A percentile compares a stretch with the other conserved stretches of the same genome.
Evolutionary conservation across 2,888 invertebrate species (phyloP).

Genomic region (Aspidapion aeneum): DNA sequence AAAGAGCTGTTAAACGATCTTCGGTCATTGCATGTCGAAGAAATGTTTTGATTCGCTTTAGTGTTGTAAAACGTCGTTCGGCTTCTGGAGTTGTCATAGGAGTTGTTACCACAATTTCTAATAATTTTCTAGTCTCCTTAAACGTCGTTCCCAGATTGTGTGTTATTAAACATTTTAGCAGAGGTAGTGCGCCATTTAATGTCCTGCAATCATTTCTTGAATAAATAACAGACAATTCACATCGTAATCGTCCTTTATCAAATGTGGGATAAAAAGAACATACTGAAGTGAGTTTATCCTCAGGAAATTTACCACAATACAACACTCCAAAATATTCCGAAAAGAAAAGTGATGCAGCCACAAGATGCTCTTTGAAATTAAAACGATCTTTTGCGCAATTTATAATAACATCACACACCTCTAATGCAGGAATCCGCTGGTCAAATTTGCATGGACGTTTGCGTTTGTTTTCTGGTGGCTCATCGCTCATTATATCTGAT

Average conservation of each 20-base stretch:
- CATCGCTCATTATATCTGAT: conserved; percentile 4
- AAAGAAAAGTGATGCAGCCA: conserved; percentile 29
- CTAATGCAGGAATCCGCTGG: conserved; percentile 6
- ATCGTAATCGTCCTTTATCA: conserved; percentile 27
- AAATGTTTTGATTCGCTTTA: background rate
- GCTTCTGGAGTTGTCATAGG: conserved; percentile 31
- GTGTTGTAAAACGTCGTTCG: conserved; percentile 28
- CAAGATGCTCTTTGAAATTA: conserved; percentile 29
- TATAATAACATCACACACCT: conserved; percentile 31
- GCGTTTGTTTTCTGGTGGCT: conserved; percentile 2
- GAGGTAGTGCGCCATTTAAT: conserved; percentile 24
- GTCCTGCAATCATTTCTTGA: conserved; percentile 27
- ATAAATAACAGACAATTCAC: conserved; percentile 29
- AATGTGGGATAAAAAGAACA: conserved; percentile 25
- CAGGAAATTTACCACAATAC: conserved; percentile 24
- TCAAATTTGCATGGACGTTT: conserved; percentile 3
- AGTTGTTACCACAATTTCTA: conserved; percentile 30
- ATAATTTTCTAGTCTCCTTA: conserved; percentile 28
- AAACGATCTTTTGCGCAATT: conserved; percentile 28
- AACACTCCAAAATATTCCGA: conserved; percentile 25
- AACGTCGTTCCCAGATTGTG: conserved; percentile 25
- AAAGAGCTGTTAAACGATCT: conserved; percentile 1
- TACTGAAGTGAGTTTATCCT: conserved; percentile 14
- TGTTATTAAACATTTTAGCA: conserved; percentile 17
- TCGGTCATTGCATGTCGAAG: background rate